These are phyloP conservation scores for Julus scandinavius DNA, from an alignment of 2,888 invertebrate species.

Conservation along the genomic window DNA sequence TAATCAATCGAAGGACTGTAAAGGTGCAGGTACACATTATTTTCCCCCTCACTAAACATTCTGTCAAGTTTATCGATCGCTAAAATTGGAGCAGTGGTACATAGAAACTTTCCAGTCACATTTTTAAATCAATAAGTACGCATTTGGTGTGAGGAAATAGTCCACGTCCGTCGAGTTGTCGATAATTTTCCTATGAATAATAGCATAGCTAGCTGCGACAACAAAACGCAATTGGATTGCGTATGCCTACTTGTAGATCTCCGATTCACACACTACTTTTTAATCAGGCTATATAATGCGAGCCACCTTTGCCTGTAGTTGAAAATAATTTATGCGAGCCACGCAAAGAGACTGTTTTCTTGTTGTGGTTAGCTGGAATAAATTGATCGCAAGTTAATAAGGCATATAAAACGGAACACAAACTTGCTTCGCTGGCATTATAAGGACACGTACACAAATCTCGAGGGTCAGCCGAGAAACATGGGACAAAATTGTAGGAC, in stretches of 20 bases:
- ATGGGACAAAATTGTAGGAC: conserved; percentile 39
- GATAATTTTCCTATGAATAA: conserved; percentile 17
- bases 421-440: not conserved
- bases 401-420: not conserved
- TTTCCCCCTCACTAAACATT: not conserved
- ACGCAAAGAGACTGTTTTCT: conserved; percentile 10
- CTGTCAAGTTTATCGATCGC: not conserved
- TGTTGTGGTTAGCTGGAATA: not conserved
- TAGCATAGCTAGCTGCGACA: not conserved
- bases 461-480: conserved; percentile 22
- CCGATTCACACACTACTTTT: not conserved
- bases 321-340: not conserved
- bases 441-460: not conserved
- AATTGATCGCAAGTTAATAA: not conserved
- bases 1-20: not conserved
- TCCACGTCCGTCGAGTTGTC: not conserved
- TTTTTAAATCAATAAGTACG: conserved; percentile 10
- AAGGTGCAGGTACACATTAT: not conserved
- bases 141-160: not conserved
- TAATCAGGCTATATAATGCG: not conserved
- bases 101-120: conserved; percentile 17
- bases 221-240: not conserved
- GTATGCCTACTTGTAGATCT: conserved; percentile 9
- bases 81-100: conserved; percentile 16
- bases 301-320: not conserved